Percentiles rank a stretch among this genome's conserved stretches.
Conservation (phyloP, 2,797 vertebrate genomes). For the Coccyzus lansbergi region DNA sequence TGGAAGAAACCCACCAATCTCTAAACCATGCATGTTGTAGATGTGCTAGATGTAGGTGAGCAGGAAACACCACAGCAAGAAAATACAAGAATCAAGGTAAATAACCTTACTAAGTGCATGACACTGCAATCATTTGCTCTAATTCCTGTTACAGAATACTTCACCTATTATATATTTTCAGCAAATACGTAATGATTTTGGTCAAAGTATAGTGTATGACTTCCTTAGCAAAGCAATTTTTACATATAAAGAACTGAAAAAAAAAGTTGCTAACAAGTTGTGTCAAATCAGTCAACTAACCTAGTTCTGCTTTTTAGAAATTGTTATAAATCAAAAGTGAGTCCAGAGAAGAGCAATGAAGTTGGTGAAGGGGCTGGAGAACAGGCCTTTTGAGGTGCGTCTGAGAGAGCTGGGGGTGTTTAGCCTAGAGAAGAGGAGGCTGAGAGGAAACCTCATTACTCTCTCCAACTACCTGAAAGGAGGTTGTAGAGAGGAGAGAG, state of each 20-base stretch:
- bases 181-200: background rate
- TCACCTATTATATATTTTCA: background rate
- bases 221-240: background rate
- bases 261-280: background rate
- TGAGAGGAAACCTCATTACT: no score
- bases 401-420: no score
- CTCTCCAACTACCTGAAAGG: no score
- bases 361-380: no score
- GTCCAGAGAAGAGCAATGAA: no score
- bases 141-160: background rate
- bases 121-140: background rate
- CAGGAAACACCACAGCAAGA: background rate
- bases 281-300: background rate
- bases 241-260: background rate
- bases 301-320: background rate
- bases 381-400: no score
- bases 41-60: rapidly evolving
- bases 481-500: no score
- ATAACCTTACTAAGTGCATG: background rate
- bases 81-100: background rate
- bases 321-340: background rate
- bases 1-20: no score
- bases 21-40: rapidly evolving
- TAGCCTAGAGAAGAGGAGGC: no score
- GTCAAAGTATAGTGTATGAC: background rate